Base-by-base conservation (phyloP, 2,888 invertebrate species). In the Caenorhabditis sp. region DNA sequence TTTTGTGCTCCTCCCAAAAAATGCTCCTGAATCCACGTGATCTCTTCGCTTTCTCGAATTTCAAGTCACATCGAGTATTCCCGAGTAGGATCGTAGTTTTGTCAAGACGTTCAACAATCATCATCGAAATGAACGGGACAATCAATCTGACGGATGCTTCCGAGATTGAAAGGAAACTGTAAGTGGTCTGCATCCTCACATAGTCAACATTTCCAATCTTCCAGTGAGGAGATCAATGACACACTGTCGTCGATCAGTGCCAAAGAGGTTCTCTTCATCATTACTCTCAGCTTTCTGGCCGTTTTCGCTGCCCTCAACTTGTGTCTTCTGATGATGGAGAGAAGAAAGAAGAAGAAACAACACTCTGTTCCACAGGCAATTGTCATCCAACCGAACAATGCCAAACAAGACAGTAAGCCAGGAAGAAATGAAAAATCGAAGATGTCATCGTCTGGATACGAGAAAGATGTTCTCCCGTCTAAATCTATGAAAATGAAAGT, bases 401-500 rank as follows among this genome's bases (percentile, higher is more conserved):
- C 44, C 41, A 80, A 64, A 44, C 12, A 24, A 5, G 73, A 66
- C n/a, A 64, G 16, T 12, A 80, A 80, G 19, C 22, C 70, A 26
- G 47, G 56, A 41, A 49, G 56, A 31, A 68, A 49, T 41, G 73
- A 73, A 12, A 73, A 64, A 49, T 54, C 77, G n/a, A 66, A 73
- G 16, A 28, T 68, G 35, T 59, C 73, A 1, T 49, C 73, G 2
- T 49, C 76, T 41, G 51, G 61, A 49, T 77, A 70, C 35, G 82
- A 82, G 31, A 77, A 74, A 41, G 82, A 82, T 31, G 73, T 79
- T 24, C 35, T 82, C 19, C 82, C 82, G n/a, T 79, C 82, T 5
- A 77, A 77, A 58, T 79, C 77, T 0, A 79, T 82, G 77, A 77
- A 79, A 54, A 73, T 79, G 74, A 77, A 79, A 28, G 68, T 82